These are phyloP conservation scores for Frieseomelitta varia DNA, from an alignment of 1,140 invertebrate genomes.

Conservation along the genomic window DNA sequence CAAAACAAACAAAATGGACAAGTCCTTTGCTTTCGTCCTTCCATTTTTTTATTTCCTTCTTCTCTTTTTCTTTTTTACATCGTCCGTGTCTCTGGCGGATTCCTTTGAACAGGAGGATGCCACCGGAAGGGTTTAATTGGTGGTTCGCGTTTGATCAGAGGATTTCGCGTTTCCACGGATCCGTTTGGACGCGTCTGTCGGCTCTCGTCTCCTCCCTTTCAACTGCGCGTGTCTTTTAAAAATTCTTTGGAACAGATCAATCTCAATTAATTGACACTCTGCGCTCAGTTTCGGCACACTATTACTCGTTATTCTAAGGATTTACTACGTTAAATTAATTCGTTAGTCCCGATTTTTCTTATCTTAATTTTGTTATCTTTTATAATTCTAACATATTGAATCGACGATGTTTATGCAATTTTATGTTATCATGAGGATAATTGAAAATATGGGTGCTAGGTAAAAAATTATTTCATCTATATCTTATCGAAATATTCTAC, in stretches of 20 bases:
- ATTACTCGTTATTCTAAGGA: no score
- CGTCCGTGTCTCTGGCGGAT: neutral
- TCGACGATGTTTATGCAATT: no score
- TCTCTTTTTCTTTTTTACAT: neutral
- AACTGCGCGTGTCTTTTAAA: neutral
- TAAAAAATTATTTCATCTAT: no score
- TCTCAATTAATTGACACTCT: neutral
- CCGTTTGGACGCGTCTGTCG: neutral
- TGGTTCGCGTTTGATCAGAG: neutral
- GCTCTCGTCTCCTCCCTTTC: neutral
- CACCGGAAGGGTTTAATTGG: slow-evolving; percentile 39
- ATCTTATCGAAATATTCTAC: no score
- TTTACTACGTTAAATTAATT: no score
- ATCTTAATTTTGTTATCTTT: no score
- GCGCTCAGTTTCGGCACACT: no score
- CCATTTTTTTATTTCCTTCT: slow-evolving; percentile 4
- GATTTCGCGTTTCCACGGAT: neutral
- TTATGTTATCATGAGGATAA: no score
- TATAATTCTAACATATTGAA: no score
- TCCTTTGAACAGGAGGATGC: neutral
- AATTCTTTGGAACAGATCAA: neutral
- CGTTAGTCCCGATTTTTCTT: no score
- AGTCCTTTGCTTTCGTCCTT: neutral
- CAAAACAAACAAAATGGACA: slow-evolving; percentile 76
- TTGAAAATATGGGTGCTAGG: no score